phyloP scores from a whole-genome alignment of 2,797 vertebrate species.

The Thaleichthys pacificus region DNA sequence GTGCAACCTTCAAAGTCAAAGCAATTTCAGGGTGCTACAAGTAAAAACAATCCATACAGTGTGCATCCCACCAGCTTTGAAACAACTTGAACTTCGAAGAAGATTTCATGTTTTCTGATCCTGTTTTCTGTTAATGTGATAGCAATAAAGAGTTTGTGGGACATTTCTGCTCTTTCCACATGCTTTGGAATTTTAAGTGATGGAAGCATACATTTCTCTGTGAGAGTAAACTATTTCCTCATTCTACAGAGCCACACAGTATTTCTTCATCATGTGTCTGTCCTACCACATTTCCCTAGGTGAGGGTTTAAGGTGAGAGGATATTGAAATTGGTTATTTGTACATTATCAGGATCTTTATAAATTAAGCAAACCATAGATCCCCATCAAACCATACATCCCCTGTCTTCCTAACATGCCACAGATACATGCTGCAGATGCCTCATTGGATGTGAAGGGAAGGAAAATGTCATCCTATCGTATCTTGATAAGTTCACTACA shows the following conservation, averaged over 20 bases:
- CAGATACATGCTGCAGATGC: constrained; percentile 6
- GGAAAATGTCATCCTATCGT: not conserved
- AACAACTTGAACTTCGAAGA: too few relatives aligned
- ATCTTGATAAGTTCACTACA: not conserved
- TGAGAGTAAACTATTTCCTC: constrained; percentile 14
- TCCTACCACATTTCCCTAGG: constrained; percentile 37
- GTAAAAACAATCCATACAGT: not conserved
- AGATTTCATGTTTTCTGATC: too few relatives aligned
- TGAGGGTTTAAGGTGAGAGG: constrained; percentile 35
- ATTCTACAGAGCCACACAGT: constrained; percentile 7
- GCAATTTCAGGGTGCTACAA: not conserved
- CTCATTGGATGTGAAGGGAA: constrained; percentile 15
- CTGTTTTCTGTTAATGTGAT: too few relatives aligned
- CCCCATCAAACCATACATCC: constrained; percentile 31
- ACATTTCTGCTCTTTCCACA: not conserved
- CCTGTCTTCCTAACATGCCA: constrained; percentile 33
- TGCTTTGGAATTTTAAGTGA: not conserved
- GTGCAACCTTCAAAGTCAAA: too few relatives aligned
- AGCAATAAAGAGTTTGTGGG: too few relatives aligned
- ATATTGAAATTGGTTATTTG: constrained; percentile 45
- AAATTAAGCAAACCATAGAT: constrained; percentile 48
- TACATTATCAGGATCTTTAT: constrained; percentile 22
- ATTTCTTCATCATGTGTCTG: constrained; percentile 34
- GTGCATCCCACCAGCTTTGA: too few relatives aligned
- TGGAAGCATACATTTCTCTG: constrained; percentile 1